Evolutionary conservation across 2,888 invertebrate species (phyloP).

Genomic region (Drosophila longiperda): DNA sequence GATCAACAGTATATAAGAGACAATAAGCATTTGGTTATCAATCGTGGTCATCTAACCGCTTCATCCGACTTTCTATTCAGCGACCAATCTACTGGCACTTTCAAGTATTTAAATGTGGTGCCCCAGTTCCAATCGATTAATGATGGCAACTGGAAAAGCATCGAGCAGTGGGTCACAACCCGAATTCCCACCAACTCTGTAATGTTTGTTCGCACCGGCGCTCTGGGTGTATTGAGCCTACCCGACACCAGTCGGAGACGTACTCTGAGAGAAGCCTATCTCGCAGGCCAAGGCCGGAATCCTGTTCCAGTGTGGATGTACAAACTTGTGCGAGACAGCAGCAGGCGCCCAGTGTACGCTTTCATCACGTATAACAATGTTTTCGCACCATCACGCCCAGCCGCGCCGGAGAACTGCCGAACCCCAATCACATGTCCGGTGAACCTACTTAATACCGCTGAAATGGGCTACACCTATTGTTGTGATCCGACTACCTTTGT

Average conservation of each 20-base stretch:
- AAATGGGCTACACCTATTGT: slow-evolving; percentile 13
- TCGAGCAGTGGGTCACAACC: slow-evolving; percentile 83
- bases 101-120: slow-evolving; percentile 85
- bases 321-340: slow-evolving; percentile 6
- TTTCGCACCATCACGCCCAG: neutral
- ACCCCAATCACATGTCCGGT: slow-evolving; percentile 3
- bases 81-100: slow-evolving; percentile 85
- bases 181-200: neutral
- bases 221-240: neutral
- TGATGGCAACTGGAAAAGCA: slow-evolving; percentile 86
- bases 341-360: slow-evolving; percentile 1
- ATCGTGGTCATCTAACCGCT: slow-evolving; percentile 85
- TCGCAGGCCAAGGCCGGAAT: neutral
- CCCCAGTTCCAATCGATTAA: slow-evolving; percentile 86
- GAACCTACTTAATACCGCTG: neutral
- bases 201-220: slow-evolving; percentile 25
- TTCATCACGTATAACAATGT: slow-evolving; percentile 35
- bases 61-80: slow-evolving; percentile 85
- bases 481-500: slow-evolving; percentile 19
- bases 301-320: slow-evolving; percentile 16
- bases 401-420: slow-evolving; percentile 4
- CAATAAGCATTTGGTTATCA: slow-evolving; percentile 49
- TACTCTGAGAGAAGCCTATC: neutral
- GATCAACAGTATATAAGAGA: neutral
- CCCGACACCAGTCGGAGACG: neutral